Evolutionary conservation across 1,140 invertebrate genomes (phyloP).

Genomic region (Drosophila varians): DNA sequence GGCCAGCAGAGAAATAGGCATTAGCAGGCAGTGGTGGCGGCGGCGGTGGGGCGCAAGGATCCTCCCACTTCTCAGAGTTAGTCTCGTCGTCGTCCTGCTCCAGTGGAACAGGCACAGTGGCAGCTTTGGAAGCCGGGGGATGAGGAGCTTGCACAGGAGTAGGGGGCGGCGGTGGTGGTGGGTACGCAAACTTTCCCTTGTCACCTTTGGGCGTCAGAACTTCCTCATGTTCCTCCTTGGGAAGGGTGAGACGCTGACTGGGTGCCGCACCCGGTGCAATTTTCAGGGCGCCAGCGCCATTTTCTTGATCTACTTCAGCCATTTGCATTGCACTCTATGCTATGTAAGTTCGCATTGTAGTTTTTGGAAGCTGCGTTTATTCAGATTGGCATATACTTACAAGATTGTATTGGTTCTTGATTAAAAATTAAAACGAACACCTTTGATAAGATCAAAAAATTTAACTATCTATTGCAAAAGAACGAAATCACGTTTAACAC

Average conservation of each 20-base stretch:
- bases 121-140: constrained; percentile 8
- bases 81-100: constrained; percentile 64
- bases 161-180: constrained; percentile 73
- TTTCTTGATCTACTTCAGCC: constrained; percentile 63
- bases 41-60: constrained; percentile 68
- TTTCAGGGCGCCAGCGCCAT: constrained; percentile 72
- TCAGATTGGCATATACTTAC: no score
- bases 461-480: constrained; percentile 40
- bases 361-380: no score
- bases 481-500: constrained; percentile 69
- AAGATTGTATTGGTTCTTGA: background rate
- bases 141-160: constrained; percentile 66
- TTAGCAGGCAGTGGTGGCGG: constrained; percentile 61
- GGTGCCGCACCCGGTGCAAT: constrained; percentile 23
- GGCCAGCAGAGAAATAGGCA: constrained; percentile 7
- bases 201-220: constrained; percentile 50
- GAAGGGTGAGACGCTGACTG: constrained; percentile 5
- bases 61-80: constrained; percentile 68
- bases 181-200: constrained; percentile 44
- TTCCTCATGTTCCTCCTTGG: constrained; percentile 31
- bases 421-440: constrained; percentile 46
- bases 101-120: constrained; percentile 1
- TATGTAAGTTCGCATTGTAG: background rate
- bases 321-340: constrained; percentile 57
- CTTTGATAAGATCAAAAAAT: constrained; percentile 15